Base-by-base conservation (phyloP, 2,797 vertebrate species). In the Hephaestus fuliginosus region DNA sequence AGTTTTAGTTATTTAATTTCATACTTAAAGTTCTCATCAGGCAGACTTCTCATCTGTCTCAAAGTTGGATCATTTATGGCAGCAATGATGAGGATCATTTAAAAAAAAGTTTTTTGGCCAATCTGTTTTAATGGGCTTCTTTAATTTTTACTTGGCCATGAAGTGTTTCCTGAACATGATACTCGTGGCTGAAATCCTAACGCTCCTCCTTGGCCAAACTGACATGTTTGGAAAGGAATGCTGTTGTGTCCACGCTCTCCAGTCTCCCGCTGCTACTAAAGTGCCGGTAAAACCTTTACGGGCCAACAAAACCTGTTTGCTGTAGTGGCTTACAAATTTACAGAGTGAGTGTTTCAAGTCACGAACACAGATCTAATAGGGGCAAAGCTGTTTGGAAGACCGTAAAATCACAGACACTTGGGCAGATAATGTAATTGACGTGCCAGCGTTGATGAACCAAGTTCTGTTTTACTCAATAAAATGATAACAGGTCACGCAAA, bases 141-240 rank as follows among this genome's bases (percentile, higher is more conserved):
- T 90, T 91, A 74, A 89, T 89, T 90, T 87, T 67, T 70, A 80
- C 83, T 90, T 92, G 86, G 80, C 81, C 65, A 73, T 69, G 66
- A 73, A 87, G 84, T 56, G 76, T 85, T 92, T 90, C 84, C 83
- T 88, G 76, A 86, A 86, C 74, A 73, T 48, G 69, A 86, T 85
- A 82, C 76, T 88, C 46, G 60, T 75, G 83, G 88, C 83, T 87
- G 49, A 89, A 89, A 90, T 87, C 78, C 63, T 58, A 84, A 76
- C 44, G 84, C 88, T 88, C 88, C 93, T 93, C 92, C 91, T 90
- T 77, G 89, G 88, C 86, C 91, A 91, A 93, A 93, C 91, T 96
- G 94, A 96, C 95, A 95, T 96, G 93, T 90, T 83, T 89, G 80
- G 81, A 94, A 96, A 94, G 95, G 96, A 96, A 96, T 96, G 95